These are phyloP conservation scores for Elegia similella DNA, from an alignment of 2,888 invertebrate species.

Conservation along the genomic window DNA sequence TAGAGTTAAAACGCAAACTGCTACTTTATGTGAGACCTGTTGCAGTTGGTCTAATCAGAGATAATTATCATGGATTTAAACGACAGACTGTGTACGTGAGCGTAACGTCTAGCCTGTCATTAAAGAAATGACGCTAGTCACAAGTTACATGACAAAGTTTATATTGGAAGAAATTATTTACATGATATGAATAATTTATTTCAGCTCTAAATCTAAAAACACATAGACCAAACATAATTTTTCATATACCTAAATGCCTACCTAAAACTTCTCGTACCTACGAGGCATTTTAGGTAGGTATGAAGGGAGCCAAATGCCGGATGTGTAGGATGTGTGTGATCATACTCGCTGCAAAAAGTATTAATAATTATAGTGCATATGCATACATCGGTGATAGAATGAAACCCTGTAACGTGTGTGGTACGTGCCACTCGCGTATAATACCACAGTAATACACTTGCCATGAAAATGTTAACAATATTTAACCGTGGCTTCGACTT, in stretches of 20 bases:
- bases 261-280: no score
- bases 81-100: not conserved
- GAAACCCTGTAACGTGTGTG: not conserved
- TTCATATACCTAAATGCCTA: no score
- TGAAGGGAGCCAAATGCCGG: not conserved
- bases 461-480: conserved; percentile 13
- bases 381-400: not conserved
- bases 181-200: no score
- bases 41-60: not conserved
- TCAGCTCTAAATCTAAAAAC: no score
- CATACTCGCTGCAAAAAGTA: not conserved
- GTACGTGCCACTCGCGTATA: not conserved
- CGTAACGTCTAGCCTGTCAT: not conserved
- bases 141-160: not conserved
- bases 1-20: no score
- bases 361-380: not conserved
- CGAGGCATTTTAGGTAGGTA: no score
- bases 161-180: not conserved
- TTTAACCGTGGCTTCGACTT: conserved; percentile 5
- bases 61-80: not conserved
- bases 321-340: not conserved
- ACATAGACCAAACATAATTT: no score
- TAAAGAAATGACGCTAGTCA: not conserved
- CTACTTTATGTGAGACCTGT: no score
- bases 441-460: conserved; percentile 3